phyloP scores from a whole-genome alignment of 2,888 invertebrate genomes.

The Spodoptera picta region DNA sequence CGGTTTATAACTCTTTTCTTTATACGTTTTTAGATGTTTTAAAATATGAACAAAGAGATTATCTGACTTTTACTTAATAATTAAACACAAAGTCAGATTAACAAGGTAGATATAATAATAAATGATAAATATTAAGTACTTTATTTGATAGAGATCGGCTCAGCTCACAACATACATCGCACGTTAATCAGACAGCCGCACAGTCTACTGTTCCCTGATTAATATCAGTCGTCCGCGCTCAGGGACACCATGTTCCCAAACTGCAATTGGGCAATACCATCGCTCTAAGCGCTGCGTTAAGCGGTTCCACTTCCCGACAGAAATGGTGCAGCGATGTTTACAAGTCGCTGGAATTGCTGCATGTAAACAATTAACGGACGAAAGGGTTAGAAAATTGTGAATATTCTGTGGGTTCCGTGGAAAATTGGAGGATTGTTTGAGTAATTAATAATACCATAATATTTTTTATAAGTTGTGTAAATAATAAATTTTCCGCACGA shows the following conservation, averaged over 20 bases:
- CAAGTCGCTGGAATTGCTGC: conserved; percentile 24
- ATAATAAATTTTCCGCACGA: too few species aligned
- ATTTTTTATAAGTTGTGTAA: too few species aligned
- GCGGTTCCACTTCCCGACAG: conserved; percentile 7
- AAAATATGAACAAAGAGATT: too few species aligned
- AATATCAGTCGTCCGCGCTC: conserved; percentile 54
- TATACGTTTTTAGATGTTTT: too few species aligned
- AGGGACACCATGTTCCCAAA: conserved; percentile 49
- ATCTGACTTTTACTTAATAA: too few species aligned
- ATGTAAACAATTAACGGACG: conserved; percentile 8
- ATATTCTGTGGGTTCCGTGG: background rate
- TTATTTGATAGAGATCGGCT: background rate
- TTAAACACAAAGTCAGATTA: too few species aligned
- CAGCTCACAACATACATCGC: conserved; percentile 20
- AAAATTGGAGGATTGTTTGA: background rate
- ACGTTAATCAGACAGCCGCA: conserved; percentile 53
- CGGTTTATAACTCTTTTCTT: too few species aligned
- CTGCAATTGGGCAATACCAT: conserved; percentile 56
- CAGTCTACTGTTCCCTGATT: conserved; percentile 54
- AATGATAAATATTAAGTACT: too few species aligned
- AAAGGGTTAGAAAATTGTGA: conserved; percentile 7
- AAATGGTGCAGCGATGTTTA: conserved; percentile 21
- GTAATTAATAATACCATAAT: background rate
- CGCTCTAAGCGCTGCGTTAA: conserved; percentile 42
- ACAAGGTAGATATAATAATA: too few species aligned